Percentiles rank a stretch among this genome's conserved stretches.
Evolutionary conservation across 1,140 invertebrate genomes (phyloP).

Genomic region (Hirudo medicinalis): DNA sequence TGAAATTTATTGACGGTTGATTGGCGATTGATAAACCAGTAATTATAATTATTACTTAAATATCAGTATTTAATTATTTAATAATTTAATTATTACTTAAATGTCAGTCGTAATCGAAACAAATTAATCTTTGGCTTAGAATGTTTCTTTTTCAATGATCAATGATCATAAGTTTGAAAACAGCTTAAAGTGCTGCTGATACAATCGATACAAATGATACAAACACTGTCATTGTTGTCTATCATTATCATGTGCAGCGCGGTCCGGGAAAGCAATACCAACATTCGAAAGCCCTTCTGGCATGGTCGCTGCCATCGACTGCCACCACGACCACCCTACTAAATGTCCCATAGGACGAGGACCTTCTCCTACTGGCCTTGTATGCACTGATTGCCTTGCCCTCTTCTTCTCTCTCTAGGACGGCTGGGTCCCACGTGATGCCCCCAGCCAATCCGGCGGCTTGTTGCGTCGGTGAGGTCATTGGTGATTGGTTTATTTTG

Average conservation of each 20-base stretch:
- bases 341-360: conserved; percentile 7
- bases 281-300: conserved; percentile 19
- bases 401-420: neutral
- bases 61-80: too few species aligned
- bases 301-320: conserved; percentile 20
- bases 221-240: neutral
- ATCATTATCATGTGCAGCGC: neutral
- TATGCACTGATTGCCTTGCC: neutral
- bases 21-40: neutral
- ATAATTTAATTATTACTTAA: too few species aligned
- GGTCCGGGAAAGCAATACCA: neutral
- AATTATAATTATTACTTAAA: too few species aligned
- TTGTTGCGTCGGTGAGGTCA: neutral
- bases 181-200: too few species aligned
- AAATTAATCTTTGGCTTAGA: too few species aligned
- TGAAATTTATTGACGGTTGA: too few species aligned
- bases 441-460: neutral
- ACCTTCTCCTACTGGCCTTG: conserved; percentile 10
- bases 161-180: too few species aligned
- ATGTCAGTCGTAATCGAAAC: too few species aligned
- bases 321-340: conserved; percentile 18
- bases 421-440: neutral
- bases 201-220: neutral
- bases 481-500: neutral
- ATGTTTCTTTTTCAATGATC: too few species aligned